Base-by-base conservation (phyloP, 1,140 invertebrate species). In the Drosophila paulistorum region DNA sequence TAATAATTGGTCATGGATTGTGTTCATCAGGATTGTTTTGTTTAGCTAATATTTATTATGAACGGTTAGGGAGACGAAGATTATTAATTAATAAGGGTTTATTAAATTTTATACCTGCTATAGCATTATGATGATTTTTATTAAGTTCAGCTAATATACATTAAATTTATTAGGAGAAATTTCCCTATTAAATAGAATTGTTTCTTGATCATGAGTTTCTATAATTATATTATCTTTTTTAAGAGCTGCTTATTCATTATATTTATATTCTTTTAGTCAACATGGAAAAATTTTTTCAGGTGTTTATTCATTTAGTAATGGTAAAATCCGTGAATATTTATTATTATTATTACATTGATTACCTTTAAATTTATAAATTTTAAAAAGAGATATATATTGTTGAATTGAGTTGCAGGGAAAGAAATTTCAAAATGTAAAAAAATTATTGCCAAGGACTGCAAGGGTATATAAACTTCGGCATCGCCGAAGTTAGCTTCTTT, bases 1-100 rank as follows among this genome's bases (percentile, higher is more conserved):
- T n/a, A n/a, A n/a, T n/a, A n/a, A n/a, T 95, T 92, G 92, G 92
- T 73, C 95, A 95, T 94, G 95, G 94, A 3, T 86, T 95, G 75
- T 94, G 93, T 94, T 95, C 95, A 63, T 95, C 95, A 3, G 94
- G 93, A 0, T 92, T 95, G 93, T 95, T 96, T 94, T 94, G 93
- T 94, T 93, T 95, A 91, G 93, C 94, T 37, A 95, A 95, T 94
- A 92, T 95, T 79, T 92, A 79, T 84, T 95, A 95, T 94, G 93
- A 95, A 77, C 93, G 93, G 4, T 78, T 92, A 78, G 14, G 62
- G 0, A 92, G 91, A 14, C 91, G 91, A 33, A 92, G 91, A 33
- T 71, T 92, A 59, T 91, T 90, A 85, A 91, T 92, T 82, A 93
- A 93, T 92, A 93, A 92, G 59, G 91, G 92, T 0, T 70, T 92